Conservation (phyloP, 2,797 vertebrate genomes). For the Rhinatrema bivittatum region DNA sequence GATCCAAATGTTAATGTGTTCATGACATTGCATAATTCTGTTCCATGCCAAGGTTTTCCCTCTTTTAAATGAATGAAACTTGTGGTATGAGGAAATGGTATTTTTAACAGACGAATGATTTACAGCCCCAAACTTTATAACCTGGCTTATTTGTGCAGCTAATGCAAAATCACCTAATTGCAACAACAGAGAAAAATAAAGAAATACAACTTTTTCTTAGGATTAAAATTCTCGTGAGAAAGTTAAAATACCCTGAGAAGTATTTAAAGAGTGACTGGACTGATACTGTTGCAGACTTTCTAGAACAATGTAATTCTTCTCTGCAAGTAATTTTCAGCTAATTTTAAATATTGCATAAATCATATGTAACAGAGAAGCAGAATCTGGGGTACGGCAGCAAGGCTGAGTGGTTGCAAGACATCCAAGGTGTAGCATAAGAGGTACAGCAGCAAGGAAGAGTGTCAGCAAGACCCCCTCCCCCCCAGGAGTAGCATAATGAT, state of each 20-base stretch:
- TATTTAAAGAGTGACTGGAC: constrained; percentile 40
- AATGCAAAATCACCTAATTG: constrained; percentile 43
- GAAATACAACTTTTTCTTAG: constrained; percentile 36
- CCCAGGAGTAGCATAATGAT: no score
- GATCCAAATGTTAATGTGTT: constrained; percentile 81
- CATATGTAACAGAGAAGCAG: no score
- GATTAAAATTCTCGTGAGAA: constrained; percentile 33
- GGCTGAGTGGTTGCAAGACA: no score
- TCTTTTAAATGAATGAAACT: constrained; percentile 52
- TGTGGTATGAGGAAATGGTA: constrained; percentile 47
- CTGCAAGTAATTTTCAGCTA: constrained; percentile 21
- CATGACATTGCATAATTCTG: constrained; percentile 71
- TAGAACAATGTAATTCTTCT: constrained; percentile 19
- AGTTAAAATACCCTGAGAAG: constrained; percentile 35
- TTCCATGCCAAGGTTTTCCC: constrained; percentile 45
- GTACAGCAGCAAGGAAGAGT: no score
- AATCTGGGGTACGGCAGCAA: no score
- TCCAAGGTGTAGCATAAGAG: no score
- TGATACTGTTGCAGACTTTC: constrained; percentile 36
- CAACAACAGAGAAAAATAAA: constrained; percentile 44
- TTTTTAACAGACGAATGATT: constrained; percentile 65
- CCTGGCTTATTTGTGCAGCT: constrained; percentile 42
- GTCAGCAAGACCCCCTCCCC: no score
- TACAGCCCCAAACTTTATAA: constrained; percentile 47
- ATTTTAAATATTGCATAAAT: no score